Evolutionary conservation across 1,140 invertebrate species (phyloP).

Genomic region (Nebria ingens): DNA sequence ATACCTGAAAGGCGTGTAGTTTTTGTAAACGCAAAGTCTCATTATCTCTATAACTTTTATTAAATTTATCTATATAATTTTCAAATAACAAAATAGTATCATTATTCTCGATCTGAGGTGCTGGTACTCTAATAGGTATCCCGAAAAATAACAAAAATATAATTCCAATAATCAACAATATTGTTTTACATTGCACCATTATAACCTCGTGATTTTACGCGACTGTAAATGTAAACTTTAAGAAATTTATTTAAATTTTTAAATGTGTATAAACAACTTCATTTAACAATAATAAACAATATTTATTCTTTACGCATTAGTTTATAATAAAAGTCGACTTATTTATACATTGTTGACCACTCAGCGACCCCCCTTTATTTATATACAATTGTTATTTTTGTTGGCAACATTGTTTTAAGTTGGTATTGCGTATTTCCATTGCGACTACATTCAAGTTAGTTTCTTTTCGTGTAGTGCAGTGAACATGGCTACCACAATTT

Average conservation of each 20-base stretch:
- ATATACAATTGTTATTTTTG: no score
- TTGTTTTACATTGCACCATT: conserved; percentile 3
- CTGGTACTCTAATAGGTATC: conserved; percentile 38
- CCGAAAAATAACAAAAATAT: conserved; percentile 40
- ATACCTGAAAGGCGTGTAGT: conserved; percentile 56
- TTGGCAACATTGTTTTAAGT: no score
- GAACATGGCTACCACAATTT: conserved; percentile 39
- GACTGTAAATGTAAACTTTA: neutral
- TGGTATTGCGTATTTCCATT: no score
- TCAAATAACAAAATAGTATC: conserved; percentile 37
- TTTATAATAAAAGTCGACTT: no score
- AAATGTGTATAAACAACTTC: neutral
- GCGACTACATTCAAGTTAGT: conserved; percentile 1
- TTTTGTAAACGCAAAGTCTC: conserved; percentile 45
- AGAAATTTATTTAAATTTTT: neutral
- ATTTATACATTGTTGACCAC: no score
- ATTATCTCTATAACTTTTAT: conserved; percentile 54
- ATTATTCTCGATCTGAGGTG: conserved; percentile 28
- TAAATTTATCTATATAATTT: conserved; percentile 49
- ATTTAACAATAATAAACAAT: neutral
- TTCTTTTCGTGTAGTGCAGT: conserved; percentile 20
- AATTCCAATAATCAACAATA: conserved; percentile 21
- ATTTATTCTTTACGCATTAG: neutral
- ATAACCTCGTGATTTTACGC: neutral
- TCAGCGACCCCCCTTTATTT: no score